phyloP scores from a whole-genome alignment of 2,888 invertebrate species.

The Hermodice carunculata region DNA sequence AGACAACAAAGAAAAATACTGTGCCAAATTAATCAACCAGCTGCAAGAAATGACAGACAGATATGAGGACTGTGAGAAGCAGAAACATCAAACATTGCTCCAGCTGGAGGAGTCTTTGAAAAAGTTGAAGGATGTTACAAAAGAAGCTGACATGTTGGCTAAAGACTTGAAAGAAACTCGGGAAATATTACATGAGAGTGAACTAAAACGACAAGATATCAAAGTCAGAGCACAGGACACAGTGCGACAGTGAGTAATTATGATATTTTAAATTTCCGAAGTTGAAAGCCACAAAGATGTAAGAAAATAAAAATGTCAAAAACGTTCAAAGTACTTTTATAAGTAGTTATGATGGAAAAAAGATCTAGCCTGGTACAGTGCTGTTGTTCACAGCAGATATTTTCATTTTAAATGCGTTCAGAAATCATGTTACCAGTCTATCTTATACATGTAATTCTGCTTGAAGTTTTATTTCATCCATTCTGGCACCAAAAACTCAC shows the following conservation, averaged over 20 bases:
- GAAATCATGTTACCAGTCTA: no score
- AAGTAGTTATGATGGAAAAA: no score
- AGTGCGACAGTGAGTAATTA: conserved; percentile 59
- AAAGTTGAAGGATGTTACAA: conserved; percentile 51
- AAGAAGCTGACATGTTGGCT: conserved; percentile 53
- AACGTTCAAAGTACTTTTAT: no score
- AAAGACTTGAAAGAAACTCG: conserved; percentile 56
- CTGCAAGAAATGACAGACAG: conserved; percentile 59
- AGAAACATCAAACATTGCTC: conserved; percentile 48
- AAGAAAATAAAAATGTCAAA: no score
- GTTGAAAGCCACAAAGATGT: no score
- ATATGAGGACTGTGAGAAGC: conserved; percentile 55
- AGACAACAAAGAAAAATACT: conserved; percentile 36
- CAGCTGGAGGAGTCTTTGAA: conserved; percentile 57
- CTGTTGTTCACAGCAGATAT: no score
- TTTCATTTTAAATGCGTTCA: no score
- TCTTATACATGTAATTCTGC: no score
- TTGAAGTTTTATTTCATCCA: no score
- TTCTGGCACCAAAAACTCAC: no score
- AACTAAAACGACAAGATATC: conserved; percentile 62
- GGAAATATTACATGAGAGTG: conserved; percentile 51
- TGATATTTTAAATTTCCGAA: no score
- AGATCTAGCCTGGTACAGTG: no score
- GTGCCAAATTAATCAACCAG: conserved; percentile 41
- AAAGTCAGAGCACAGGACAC: conserved; percentile 65